phyloP scores from a whole-genome alignment of 2,113 vertebrate species.

The Cynoglossus semilaevis region DNA sequence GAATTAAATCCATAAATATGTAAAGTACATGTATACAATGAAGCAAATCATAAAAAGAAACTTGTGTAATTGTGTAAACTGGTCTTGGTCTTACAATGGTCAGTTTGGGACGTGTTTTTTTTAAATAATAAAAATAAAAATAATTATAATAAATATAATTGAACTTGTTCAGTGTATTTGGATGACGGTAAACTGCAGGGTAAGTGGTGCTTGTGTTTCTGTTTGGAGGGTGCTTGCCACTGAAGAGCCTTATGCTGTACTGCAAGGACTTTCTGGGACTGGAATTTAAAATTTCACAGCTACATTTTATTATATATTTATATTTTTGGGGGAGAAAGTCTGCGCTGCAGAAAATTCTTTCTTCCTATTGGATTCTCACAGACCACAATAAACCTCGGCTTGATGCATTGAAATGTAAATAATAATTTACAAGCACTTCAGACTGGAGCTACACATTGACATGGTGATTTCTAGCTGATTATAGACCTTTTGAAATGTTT shows the following conservation, averaged over 20 bases:
- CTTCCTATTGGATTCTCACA: constrained; percentile 7
- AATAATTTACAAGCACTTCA: too few species aligned
- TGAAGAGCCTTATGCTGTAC: constrained; percentile 9
- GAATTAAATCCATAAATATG: too few species aligned
- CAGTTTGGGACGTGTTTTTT: too few species aligned
- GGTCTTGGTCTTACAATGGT: too few species aligned
- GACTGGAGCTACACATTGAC: too few species aligned
- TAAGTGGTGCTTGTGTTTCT: constrained; percentile 9
- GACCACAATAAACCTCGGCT: background rate
- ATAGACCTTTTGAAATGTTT: too few species aligned
- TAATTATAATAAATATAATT: constrained; percentile 21
- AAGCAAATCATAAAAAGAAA: too few species aligned
- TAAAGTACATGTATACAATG: too few species aligned
- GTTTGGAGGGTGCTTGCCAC: constrained; percentile 9
- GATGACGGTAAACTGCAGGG: constrained; percentile 31
- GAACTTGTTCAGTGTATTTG: constrained; percentile 29
- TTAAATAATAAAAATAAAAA: too few species aligned
- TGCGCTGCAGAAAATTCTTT: background rate
- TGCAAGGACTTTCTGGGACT: constrained; percentile 3
- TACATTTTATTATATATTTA: constrained; percentile 15
- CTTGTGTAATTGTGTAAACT: too few species aligned
- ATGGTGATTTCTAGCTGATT: too few species aligned
- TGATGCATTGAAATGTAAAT: too few species aligned
- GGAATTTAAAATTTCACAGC: constrained; percentile 16
- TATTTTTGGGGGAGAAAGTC: constrained; percentile 1